A percentile compares a stretch with the other conserved stretches of the same genome.
phyloP scores from a whole-genome alignment of 92 coral and sea anemone species.

The Hydrozoanthus gracilis region DNA sequence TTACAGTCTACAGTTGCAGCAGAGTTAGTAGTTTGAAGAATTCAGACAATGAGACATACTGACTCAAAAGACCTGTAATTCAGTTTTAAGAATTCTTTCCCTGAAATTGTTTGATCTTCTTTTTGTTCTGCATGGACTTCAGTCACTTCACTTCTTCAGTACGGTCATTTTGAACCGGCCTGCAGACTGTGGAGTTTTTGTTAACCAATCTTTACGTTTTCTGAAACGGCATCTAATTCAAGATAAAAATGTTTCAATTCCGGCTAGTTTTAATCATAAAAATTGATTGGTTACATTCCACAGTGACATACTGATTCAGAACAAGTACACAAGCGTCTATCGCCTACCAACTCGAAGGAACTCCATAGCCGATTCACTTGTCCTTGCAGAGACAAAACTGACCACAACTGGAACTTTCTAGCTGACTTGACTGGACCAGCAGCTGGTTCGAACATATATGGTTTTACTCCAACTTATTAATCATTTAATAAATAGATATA shows the following conservation, averaged over 20 bases:
- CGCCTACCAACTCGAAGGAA: conserved; percentile 27
- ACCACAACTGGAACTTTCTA: conserved; percentile 30
- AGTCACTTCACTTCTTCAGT: conserved; percentile 30
- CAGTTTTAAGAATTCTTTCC: conserved; percentile 25
- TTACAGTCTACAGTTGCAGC: conserved; percentile 26
- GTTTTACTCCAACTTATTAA: conserved; percentile 9
- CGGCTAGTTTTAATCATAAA: conserved; percentile 2
- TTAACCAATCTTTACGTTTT: neutral
- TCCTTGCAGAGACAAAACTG: conserved; percentile 37
- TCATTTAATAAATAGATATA: neutral
- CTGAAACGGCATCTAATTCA: conserved; percentile 17
- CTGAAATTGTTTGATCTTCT: conserved; percentile 8
- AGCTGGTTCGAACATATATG: conserved; percentile 8
- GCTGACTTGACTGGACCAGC: conserved; percentile 24
- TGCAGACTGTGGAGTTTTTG: neutral
- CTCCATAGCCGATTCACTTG: conserved; percentile 36
- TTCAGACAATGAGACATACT: conserved; percentile 20
- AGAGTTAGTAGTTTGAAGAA: conserved; percentile 13
- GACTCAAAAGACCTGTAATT: conserved; percentile 7
- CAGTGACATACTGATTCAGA: conserved; percentile 17
- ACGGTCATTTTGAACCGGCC: conserved; percentile 23
- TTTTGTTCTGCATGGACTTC: conserved; percentile 4
- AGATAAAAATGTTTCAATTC: neutral
- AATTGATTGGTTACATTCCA: conserved; percentile 13
- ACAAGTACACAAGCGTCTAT: conserved; percentile 22